These are phyloP conservation scores for Leptinotarsa tumamoca DNA, from an alignment of 2,888 invertebrate species.

Conservation along the genomic window DNA sequence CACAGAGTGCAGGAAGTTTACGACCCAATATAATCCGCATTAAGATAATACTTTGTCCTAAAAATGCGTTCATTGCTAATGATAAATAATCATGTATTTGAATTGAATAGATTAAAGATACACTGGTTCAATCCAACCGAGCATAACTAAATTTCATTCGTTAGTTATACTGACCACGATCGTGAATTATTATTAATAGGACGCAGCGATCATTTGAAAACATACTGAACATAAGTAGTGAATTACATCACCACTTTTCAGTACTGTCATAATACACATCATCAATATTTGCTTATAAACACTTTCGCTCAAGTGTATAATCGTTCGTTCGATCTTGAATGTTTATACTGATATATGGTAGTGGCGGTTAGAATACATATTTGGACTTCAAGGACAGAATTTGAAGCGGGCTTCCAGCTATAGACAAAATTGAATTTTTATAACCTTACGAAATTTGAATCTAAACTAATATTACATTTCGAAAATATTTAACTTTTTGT, in stretches of 20 bases:
- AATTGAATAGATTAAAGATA: not conserved
- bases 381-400: not conserved
- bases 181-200: constrained; percentile 4
- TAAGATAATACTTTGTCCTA: too few relatives aligned
- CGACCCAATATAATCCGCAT: too few relatives aligned
- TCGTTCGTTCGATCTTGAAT: not conserved
- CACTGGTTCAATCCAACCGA: not conserved
- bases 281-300: not conserved
- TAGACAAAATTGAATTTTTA: too few relatives aligned
- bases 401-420: not conserved
- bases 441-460: too few relatives aligned
- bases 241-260: constrained; percentile 16
- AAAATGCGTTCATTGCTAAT: too few relatives aligned
- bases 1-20: too few relatives aligned
- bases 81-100: too few relatives aligned
- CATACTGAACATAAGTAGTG: constrained; percentile 2
- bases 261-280: not conserved
- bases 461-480: too few relatives aligned
- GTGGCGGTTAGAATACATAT: not conserved
- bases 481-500: too few relatives aligned
- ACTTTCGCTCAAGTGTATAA: not conserved
- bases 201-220: constrained; percentile 9
- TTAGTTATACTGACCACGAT: not conserved
- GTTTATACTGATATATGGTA: constrained; percentile 1
- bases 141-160: not conserved